Evolutionary conservation across 2,797 vertebrate genomes (phyloP), one percentile per base, ranked within the genome.

Genomic region (Pristis pectinata): DNA sequence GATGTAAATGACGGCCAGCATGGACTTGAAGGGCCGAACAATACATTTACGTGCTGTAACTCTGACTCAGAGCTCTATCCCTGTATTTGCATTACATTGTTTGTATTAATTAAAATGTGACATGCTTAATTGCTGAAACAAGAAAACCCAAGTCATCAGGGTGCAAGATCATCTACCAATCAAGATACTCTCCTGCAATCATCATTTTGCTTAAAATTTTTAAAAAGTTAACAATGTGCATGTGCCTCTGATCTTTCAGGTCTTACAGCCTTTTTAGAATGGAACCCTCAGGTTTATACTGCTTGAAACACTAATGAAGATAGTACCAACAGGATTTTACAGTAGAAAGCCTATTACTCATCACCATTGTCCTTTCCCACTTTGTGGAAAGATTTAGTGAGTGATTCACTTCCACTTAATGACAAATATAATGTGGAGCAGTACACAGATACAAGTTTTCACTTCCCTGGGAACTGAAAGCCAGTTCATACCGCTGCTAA

Each of bases 391-490:
- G 92, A 93, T 53, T 49, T 44, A 74, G 67, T 10, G 37, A 91
- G 17, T 67, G 67, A 11, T 41, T 94, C 49, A 92, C 6, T 41
- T 92, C 15, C 67, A 94, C 41, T 70, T 74, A 27, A 34, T 94
- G 13, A 56, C 67, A 76, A 76, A 30, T 72, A 22, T 64, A 94
- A 94, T 67, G 27, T 41, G 53, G 91, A 93, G 44, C 85, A 93
- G 24, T 74, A 49, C 27, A 74, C 34, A 61, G 89, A 92, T 27
- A 70, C 15, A 92, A 92, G 44, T 92, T 22, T 61, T 67, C 61
- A 59, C 30, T 56, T 76, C 70, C 92, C 70, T 49, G 92, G 70
- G 70, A 94, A 94, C 70, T 34, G 30, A 94, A 76, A 72, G 30
- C 70, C 13, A 53, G 67, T n/a, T 76, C 27, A 94, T 94, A 74